Evolutionary conservation across 2,113 vertebrate genomes (phyloP).

Genomic region (Halichoeres trimaculatus): DNA sequence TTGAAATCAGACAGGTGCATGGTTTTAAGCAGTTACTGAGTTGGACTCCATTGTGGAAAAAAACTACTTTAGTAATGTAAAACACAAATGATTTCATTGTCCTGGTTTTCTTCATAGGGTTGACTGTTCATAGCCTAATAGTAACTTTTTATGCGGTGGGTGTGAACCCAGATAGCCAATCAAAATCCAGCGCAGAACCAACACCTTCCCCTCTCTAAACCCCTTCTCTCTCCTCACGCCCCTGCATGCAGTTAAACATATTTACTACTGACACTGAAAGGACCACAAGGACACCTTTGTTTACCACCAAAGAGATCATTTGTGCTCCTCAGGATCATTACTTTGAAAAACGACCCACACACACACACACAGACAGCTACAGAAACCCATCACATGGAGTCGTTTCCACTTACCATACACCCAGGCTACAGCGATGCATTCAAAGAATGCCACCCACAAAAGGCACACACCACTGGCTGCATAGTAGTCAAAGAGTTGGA

Average conservation of each 20-base stretch:
- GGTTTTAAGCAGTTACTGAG: neutral
- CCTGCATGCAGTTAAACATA: slow-evolving; percentile 51
- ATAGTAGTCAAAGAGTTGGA: slow-evolving; percentile 99
- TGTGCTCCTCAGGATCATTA: slow-evolving; percentile 38
- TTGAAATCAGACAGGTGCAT: too few relatives aligned
- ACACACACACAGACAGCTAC: neutral
- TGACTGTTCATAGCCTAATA: neutral
- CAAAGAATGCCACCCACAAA: slow-evolving; percentile 99
- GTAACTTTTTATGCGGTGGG: slow-evolving; percentile 20
- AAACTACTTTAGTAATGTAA: neutral
- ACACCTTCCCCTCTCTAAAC: neutral
- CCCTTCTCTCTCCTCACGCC: neutral
- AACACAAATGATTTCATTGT: neutral
- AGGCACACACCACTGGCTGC: slow-evolving; percentile 99
- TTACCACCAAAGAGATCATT: slow-evolving; percentile 37
- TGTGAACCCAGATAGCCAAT: slow-evolving; percentile 36
- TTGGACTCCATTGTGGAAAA: neutral
- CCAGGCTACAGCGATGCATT: slow-evolving; percentile 99
- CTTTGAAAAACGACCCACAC: slow-evolving; percentile 42
- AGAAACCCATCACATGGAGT: slow-evolving; percentile 18
- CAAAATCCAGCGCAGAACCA: slow-evolving; percentile 1
- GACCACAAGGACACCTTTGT: slow-evolving; percentile 63
- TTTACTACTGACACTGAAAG: slow-evolving; percentile 49
- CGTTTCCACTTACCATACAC: slow-evolving; percentile 93
- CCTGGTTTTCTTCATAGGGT: slow-evolving; percentile 1